Evolutionary conservation across 2,113 vertebrate species (phyloP), one percentile per base, ranked within the genome.

Genomic region (Caranx ignobilis): DNA sequence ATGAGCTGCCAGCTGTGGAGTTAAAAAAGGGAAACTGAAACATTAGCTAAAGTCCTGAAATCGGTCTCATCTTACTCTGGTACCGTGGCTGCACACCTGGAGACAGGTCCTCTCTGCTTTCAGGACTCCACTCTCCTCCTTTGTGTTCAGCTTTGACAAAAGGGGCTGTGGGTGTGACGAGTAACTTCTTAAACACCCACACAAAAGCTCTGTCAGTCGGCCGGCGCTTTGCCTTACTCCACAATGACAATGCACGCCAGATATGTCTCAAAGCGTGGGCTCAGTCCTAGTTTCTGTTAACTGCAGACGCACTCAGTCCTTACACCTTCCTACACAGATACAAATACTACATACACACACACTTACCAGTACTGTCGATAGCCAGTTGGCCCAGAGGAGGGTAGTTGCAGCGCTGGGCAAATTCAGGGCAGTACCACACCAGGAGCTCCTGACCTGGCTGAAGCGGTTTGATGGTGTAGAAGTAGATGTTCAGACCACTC

Each of bases 361-460:
- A 85, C 89, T 74, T 72, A 90, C 92, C 85, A 34, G 21, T 71
- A 62, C 47, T 78, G 15, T 92, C 75, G 5, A 81, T 77, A 5
- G 77, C 43, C 37, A 92, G 87, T 11, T 73, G 86, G 9, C 86
- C 79, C 48, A 88, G 94, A 62, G 95, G 95, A 71, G 97, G 97
- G 93, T 97, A 97, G 91, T 97, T 95, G 43, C 97, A 96, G 66
- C 96, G 96, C 56, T 95, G 94, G 55, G 96, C 96, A 77, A 98
- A 97, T 88, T 98, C 96, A 31, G 94, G 92, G 87, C 97, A 97
- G 88, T 98, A 97, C 98, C 97, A 98, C 91, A 99, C 97, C 82
- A 97, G 95, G 66, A 99, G 95, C 93, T 99, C 97, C 93, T 97
- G 96, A 81, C 96, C 96, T 63, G 95, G 96, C 75, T 94, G 96